Conservation (phyloP, 2,888 invertebrate species). For the Chloromyia formosa region DNA sequence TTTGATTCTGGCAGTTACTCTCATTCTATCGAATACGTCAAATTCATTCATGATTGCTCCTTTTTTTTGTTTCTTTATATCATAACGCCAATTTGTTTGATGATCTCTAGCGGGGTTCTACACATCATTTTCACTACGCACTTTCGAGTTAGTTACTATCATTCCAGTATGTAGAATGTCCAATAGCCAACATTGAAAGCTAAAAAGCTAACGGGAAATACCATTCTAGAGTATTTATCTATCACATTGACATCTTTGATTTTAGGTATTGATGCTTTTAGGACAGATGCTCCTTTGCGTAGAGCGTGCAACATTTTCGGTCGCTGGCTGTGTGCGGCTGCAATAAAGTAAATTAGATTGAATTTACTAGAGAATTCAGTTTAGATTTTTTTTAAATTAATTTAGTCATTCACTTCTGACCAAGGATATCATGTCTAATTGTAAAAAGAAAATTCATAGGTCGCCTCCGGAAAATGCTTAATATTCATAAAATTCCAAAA, state of each 20-base stretch:
- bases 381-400: background rate
- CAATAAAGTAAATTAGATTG: constrained; percentile 18
- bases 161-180: constrained; percentile 88
- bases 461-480: no score
- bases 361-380: background rate
- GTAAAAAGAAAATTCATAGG: no score
- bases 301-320: constrained; percentile 83
- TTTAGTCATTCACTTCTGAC: no score
- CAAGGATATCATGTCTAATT: no score
- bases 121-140: constrained; percentile 43
- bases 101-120: constrained; percentile 31
- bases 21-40: no score
- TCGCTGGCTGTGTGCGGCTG: constrained; percentile 62
- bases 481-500: no score
- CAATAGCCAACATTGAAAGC: constrained; percentile 96
- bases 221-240: constrained; percentile 94
- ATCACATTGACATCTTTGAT: constrained; percentile 98
- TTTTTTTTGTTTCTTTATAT: background rate
- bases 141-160: constrained; percentile 52
- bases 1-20: no score
- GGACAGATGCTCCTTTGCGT: constrained; percentile 82
- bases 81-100: constrained; percentile 31
- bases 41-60: no score
- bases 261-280: constrained; percentile 91
- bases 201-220: constrained; percentile 95